Base-by-base conservation (phyloP, 2,888 invertebrate species). In the Miltochrista miniata region DNA sequence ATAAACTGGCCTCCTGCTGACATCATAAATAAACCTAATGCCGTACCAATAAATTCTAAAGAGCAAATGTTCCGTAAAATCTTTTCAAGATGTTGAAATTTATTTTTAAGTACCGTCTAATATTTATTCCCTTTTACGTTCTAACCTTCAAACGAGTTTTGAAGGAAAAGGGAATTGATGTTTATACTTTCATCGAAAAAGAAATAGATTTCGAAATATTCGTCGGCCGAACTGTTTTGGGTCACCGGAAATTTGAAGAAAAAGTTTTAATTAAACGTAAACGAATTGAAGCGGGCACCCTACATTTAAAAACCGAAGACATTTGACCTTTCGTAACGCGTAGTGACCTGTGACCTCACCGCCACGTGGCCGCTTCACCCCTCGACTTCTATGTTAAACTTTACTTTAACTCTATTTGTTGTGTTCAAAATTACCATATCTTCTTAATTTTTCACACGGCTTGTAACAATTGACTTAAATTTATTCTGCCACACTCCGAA, bases 341-440 rank as follows among this genome's bases (percentile, higher is more conserved):
- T 68, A 72, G 68, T 78, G 83, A 85, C 83, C 83, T 79, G 70
- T 81, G 83, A 86, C 85, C 85, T 79, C 77, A 55, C 50, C 59
- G 85, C 81, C 88, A 86, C 89, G 88, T 87, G 89, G 83, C 78
- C 56, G 41, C 67, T 61, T 59, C 64, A 51, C 67, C 64, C 62
- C 69, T 68, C 59, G 48, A 49, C 60, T 60, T 64, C 64, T 58
- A 57, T 59, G 65, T 60, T 66, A 71, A 65, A 69, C 67, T 67
- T 61, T 68, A 61, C 61, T 46, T 70, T 69, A 76, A 77, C 82
- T 79, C 68, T 63, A 70, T 76, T 76, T 74, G 68, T 79, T 72
- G 66, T 52, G 63, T 68, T 71, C 56, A 68, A 70, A 72, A 75
- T 73, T 61, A 72, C 68, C 73, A 75, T 79, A 31, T 11, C 31